A percentile compares a stretch with the other conserved stretches of the same genome.
These are phyloP conservation scores for Anthophora plumipes DNA, from an alignment of 2,888 invertebrate genomes.

Conservation along the genomic window DNA sequence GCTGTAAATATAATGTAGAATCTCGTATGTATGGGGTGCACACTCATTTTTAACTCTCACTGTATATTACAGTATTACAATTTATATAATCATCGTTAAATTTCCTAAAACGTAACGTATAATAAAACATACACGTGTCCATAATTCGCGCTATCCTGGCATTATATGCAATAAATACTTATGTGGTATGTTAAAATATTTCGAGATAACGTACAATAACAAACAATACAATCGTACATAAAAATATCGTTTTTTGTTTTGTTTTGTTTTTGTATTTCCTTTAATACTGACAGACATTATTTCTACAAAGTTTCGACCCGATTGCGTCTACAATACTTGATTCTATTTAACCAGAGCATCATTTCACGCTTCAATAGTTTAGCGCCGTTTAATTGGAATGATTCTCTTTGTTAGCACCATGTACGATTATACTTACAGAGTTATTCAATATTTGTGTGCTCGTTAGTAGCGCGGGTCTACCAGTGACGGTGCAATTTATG, in stretches of 20 bases:
- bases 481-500: conserved; percentile 24
- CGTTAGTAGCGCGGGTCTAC: conserved; percentile 43
- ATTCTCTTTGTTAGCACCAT: conserved; percentile 54
- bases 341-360: conserved; percentile 5
- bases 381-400: conserved; percentile 49
- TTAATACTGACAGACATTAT: conserved; percentile 41
- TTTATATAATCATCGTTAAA: neutral
- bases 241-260: conserved; percentile 41
- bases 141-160: neutral
- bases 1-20: no score
- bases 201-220: conserved; percentile 13
- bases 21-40: no score
- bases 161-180: conserved; percentile 10
- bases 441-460: conserved; percentile 40
- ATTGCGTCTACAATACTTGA: conserved; percentile 7
- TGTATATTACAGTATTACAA: neutral
- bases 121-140: neutral
- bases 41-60: no score
- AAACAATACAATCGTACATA: conserved; percentile 13
- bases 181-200: conserved; percentile 20
- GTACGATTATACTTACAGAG: conserved; percentile 42
- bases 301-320: conserved; percentile 40
- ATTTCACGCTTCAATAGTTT: conserved; percentile 4
- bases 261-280: no score
- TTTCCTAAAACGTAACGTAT: neutral